Percentiles rank a stretch among this genome's conserved stretches.
Conservation (phyloP, 2,888 invertebrate species). For the Agrotis ipsilon region DNA sequence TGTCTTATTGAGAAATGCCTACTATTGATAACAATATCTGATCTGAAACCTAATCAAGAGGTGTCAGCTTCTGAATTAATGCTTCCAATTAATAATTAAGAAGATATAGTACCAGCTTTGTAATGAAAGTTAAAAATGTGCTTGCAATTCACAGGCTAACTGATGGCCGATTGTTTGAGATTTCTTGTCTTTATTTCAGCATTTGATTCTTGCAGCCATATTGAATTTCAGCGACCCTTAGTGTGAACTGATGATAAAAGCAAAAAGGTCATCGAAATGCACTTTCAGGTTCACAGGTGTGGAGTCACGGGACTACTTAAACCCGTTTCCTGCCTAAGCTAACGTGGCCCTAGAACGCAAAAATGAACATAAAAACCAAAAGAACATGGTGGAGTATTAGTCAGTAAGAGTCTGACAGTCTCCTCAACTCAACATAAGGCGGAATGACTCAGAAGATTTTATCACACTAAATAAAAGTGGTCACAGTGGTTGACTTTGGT, state of each 20-base stretch:
- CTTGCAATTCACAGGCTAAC: not conserved
- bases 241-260: not conserved
- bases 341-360: no score
- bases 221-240: not conserved
- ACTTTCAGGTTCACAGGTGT: not conserved
- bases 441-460: no score
- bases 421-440: no score
- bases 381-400: no score
- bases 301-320: no score
- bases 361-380: no score
- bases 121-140: not conserved
- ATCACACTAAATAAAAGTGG: no score
- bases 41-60: not conserved
- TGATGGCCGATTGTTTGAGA: not conserved
- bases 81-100: slow-evolving; percentile 1
- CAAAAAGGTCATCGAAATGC: not conserved
- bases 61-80: slow-evolving; percentile 9
- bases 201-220: not conserved
- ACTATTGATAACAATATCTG: not conserved
- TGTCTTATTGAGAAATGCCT: not conserved
- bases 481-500: no score
- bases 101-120: not conserved
- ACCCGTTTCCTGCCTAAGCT: no score
- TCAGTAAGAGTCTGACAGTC: no score
- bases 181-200: not conserved